Percentiles rank a stretch among this genome's conserved stretches.
Evolutionary conservation across 2,888 invertebrate species (phyloP).

Genomic region (Neoscelio sp.): DNA sequence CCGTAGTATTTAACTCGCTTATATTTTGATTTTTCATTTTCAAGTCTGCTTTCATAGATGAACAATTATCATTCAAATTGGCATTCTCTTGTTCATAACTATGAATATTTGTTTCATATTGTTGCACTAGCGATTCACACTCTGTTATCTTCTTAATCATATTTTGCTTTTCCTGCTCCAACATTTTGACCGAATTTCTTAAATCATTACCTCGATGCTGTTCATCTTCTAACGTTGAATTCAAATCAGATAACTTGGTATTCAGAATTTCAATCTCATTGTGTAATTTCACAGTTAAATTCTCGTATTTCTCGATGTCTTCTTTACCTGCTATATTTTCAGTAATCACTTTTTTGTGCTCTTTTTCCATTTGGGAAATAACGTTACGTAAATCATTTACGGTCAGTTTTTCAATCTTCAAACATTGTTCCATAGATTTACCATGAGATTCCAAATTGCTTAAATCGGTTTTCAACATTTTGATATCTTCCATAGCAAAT

Average conservation of each 20-base stretch:
- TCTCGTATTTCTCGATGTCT: conserved; percentile 29
- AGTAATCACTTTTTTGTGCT: conserved; percentile 11
- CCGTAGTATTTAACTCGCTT: not conserved
- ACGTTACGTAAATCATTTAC: conserved; percentile 26
- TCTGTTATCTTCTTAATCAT: not conserved
- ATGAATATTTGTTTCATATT: conserved; percentile 4
- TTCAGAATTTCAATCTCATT: conserved; percentile 17
- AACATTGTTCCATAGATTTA: conserved; percentile 49
- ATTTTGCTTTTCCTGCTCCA: conserved; percentile 15
- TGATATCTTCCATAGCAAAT: conserved; percentile 43
- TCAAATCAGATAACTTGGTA: not conserved
- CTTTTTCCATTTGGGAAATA: conserved; percentile 28
- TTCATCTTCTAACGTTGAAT: conserved; percentile 18
- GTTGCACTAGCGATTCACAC: conserved; percentile 4
- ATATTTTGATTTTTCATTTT: conserved; percentile 3
- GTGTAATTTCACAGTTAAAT: conserved; percentile 23
- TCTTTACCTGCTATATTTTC: conserved; percentile 24
- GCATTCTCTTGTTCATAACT: conserved; percentile 19
- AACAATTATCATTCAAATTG: not conserved
- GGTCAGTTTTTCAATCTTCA: conserved; percentile 58
- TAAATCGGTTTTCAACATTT: conserved; percentile 32
- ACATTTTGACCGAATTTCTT: not conserved
- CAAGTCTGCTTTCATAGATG: conserved; percentile 3
- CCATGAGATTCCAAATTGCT: conserved; percentile 15
- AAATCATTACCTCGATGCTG: not conserved